Evolutionary conservation across 1,140 invertebrate species (phyloP).

Genomic region (Drosophila subobscura): DNA sequence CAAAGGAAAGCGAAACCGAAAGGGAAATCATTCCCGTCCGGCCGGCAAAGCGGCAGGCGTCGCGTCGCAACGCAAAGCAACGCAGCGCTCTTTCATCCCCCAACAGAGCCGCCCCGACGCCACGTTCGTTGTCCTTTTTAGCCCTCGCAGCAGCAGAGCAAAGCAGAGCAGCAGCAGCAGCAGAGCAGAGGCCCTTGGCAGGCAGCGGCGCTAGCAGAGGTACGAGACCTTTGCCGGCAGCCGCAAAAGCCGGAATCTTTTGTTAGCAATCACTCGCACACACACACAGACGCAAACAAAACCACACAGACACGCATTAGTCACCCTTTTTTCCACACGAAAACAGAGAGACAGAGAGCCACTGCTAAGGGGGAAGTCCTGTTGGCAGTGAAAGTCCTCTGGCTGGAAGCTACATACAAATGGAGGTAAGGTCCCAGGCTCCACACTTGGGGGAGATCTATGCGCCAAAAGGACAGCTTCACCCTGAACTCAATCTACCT

Average conservation of each 20-base stretch:
- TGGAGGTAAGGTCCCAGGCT: too few relatives aligned
- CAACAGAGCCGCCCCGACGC: slow-evolving; percentile 40
- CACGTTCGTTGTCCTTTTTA: slow-evolving; percentile 73
- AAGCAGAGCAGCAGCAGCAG: not conserved
- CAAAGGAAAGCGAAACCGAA: slow-evolving; percentile 83
- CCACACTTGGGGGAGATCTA: too few relatives aligned
- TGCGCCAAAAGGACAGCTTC: too few relatives aligned
- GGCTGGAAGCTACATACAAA: not conserved
- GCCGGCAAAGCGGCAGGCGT: slow-evolving; percentile 34
- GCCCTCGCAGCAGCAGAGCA: not conserved
- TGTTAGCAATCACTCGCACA: slow-evolving; percentile 82
- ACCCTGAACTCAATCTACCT: too few relatives aligned
- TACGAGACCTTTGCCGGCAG: slow-evolving; percentile 28
- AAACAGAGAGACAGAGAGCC: slow-evolving; percentile 13
- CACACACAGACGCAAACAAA: slow-evolving; percentile 27
- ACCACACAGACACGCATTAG: slow-evolving; percentile 54
- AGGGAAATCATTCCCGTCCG: slow-evolving; percentile 71
- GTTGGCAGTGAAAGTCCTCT: slow-evolving; percentile 81
- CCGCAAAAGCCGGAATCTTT: slow-evolving; percentile 81
- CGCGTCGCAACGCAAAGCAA: slow-evolving; percentile 70
- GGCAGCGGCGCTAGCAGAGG: slow-evolving; percentile 14
- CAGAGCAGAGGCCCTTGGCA: too few relatives aligned
- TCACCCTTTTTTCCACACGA: slow-evolving; percentile 70
- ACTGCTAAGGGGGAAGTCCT: slow-evolving; percentile 17
- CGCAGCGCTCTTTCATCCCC: slow-evolving; percentile 70